A percentile compares a stretch with the other conserved stretches of the same genome.
phyloP scores from a whole-genome alignment of 2,113 vertebrate genomes.

The Lontra canadensis region DNA sequence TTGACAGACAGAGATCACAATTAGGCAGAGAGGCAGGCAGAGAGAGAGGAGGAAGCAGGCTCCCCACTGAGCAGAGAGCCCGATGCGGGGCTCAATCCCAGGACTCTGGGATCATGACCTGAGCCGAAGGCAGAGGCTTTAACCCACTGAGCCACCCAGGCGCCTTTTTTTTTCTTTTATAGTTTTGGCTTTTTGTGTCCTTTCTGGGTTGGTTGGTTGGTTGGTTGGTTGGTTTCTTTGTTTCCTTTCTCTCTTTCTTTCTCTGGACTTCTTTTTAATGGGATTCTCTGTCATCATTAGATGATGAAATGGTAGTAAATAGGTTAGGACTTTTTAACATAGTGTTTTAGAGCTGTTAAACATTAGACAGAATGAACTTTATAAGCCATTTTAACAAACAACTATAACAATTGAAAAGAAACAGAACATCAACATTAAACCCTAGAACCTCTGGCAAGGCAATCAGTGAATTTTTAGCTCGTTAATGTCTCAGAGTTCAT shows the following conservation, averaged over 20 bases:
- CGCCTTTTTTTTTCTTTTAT: not conserved
- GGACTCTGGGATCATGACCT: no score
- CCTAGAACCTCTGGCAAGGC: not conserved
- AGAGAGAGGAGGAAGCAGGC: no score
- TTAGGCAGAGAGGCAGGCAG: no score
- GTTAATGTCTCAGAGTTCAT: not conserved
- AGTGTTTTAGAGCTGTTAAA: not conserved
- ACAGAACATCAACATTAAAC: not conserved
- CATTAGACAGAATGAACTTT: not conserved
- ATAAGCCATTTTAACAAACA: not conserved
- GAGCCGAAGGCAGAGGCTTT: no score
- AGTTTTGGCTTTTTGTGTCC: not conserved
- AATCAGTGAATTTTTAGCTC: not conserved
- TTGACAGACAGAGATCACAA: no score
- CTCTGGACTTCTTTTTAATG: not conserved
- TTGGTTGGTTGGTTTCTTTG: fast-evolving
- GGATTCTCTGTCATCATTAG: not conserved
- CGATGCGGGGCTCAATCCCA: no score
- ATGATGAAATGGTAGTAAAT: not conserved
- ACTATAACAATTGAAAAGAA: not conserved
- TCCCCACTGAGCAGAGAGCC: no score
- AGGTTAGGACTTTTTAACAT: not conserved
- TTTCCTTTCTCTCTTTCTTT: not conserved
- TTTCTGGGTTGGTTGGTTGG: not conserved
- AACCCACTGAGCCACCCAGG: no score